Percentiles rank a stretch among this genome's conserved stretches.
Evolutionary conservation across 2,888 invertebrate genomes (phyloP).

Genomic region (Plebejus argus): DNA sequence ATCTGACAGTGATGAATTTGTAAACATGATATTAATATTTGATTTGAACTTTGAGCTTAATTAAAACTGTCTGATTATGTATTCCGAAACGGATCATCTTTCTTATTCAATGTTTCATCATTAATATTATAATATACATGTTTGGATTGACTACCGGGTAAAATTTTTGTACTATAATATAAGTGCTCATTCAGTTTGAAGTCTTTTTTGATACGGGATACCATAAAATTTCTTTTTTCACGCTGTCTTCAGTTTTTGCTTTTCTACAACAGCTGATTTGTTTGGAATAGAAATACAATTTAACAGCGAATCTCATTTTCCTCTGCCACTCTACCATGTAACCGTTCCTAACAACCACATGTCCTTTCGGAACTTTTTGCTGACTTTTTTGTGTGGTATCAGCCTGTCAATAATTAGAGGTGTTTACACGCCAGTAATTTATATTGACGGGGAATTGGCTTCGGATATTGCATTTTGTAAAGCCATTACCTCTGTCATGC

Average conservation of each 20-base stretch:
- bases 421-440: constrained; percentile 50
- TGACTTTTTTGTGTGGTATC: constrained; percentile 17
- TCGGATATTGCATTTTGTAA: constrained; percentile 44
- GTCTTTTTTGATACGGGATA: neutral
- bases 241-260: neutral
- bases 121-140: neutral
- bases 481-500: constrained; percentile 43
- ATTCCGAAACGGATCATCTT: neutral
- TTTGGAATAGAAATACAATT: neutral
- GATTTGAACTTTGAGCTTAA: neutral
- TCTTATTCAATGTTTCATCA: neutral
- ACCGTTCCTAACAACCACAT: constrained; percentile 13
- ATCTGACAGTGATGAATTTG: constrained; percentile 26
- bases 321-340: neutral
- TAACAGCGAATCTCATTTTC: neutral
- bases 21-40: constrained; percentile 2
- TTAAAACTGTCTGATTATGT: neutral
- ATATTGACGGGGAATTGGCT: constrained; percentile 47
- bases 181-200: neutral
- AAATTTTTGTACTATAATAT: neutral
- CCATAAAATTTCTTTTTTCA: neutral
- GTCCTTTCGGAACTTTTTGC: constrained; percentile 31
- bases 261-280: neutral
- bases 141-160: neutral
- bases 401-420: constrained; percentile 37